phyloP scores from a whole-genome alignment of 2,888 invertebrate species.

The Papilio protenor region DNA sequence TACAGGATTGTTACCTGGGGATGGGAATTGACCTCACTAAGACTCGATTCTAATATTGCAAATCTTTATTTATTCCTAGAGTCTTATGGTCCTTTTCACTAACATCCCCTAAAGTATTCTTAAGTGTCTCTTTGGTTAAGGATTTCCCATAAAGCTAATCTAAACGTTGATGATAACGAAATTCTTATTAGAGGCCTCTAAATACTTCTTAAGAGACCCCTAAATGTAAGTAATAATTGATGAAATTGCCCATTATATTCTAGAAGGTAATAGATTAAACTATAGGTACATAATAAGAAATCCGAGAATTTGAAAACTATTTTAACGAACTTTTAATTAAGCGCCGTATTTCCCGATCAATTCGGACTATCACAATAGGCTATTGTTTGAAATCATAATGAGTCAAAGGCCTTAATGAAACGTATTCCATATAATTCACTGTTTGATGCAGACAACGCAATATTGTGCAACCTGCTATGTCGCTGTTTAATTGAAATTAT shows the following conservation, averaged over 20 bases:
- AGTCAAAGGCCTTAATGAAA: conserved; percentile 30
- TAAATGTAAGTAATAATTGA: no score
- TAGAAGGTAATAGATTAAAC: neutral
- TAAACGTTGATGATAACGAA: no score
- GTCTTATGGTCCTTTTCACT: no score
- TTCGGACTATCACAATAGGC: conserved; percentile 35
- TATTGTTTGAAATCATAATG: conserved; percentile 33
- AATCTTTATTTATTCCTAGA: no score
- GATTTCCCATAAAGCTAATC: no score
- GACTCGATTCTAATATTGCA: neutral
- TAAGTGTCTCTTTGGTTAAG: no score
- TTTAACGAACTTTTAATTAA: conserved; percentile 14
- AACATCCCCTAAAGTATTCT: no score
- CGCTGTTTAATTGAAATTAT: conserved; percentile 9
- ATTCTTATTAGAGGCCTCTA: no score
- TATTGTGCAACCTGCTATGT: conserved; percentile 55
- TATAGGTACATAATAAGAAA: neutral
- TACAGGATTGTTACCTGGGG: neutral
- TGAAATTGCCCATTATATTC: neutral
- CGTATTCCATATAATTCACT: neutral
- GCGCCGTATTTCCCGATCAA: conserved; percentile 9
- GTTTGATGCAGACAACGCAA: conserved; percentile 4
- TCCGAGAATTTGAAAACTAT: neutral
- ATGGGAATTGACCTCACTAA: neutral
- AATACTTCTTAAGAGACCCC: no score